A percentile compares a stretch with the other conserved stretches of the same genome.
Conservation (phyloP, 2,888 invertebrate genomes). For the Papilio gigon region DNA sequence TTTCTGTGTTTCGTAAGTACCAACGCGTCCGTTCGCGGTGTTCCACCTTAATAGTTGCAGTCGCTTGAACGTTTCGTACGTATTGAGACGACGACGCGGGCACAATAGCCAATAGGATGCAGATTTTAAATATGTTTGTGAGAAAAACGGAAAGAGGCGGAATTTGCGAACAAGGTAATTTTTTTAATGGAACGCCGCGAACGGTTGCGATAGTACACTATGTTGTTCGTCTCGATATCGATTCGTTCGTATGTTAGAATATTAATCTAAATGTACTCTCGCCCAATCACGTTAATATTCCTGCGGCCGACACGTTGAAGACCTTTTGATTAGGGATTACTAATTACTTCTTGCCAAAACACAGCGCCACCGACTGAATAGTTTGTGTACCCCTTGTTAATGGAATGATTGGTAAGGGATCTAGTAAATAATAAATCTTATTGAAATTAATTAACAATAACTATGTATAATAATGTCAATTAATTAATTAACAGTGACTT, state of each 20-base stretch:
- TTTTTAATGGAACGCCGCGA: too few relatives aligned
- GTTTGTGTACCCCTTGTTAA: constrained; percentile 13
- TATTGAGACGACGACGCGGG: too few relatives aligned
- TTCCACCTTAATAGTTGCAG: too few relatives aligned
- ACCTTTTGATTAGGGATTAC: constrained; percentile 18
- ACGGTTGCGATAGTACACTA: too few relatives aligned
- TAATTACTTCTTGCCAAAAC: constrained; percentile 9
- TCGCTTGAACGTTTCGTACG: too few relatives aligned
- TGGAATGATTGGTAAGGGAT: not conserved
- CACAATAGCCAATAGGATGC: too few relatives aligned
- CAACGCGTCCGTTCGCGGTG: too few relatives aligned
- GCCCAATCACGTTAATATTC: constrained; percentile 6
- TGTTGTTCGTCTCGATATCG: not conserved
- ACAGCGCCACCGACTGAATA: not conserved
- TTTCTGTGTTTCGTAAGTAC: too few relatives aligned
- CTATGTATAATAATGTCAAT: not conserved
- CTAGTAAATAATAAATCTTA: not conserved
- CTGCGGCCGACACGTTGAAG: constrained; percentile 13
- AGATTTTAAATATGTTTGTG: too few relatives aligned
- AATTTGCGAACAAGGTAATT: too few relatives aligned
- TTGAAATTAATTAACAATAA: not conserved
- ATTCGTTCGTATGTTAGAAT: not conserved
- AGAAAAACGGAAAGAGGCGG: too few relatives aligned
- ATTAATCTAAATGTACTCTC: not conserved
- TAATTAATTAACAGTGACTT: not conserved